Percentiles rank a stretch among this genome's conserved stretches.
These are phyloP conservation scores for Melinopterus prodromus DNA, from an alignment of 2,888 invertebrate genomes.

Conservation along the genomic window DNA sequence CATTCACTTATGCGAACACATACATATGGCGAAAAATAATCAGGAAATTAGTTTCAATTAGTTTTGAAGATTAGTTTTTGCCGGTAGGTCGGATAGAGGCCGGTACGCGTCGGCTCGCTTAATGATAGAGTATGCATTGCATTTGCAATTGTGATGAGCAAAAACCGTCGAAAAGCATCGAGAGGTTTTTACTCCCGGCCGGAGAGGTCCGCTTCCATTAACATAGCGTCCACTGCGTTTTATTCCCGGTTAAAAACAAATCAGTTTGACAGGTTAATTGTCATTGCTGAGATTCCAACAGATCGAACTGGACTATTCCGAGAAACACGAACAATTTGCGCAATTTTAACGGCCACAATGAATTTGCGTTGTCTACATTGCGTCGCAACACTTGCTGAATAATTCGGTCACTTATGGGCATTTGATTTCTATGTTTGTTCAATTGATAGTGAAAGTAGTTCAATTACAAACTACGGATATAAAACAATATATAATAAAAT, in stretches of 20 bases:
- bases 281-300: conserved; percentile 18
- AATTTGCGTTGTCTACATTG: conserved; percentile 14
- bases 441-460: no score
- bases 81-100: conserved; percentile 5
- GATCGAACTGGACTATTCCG: conserved; percentile 16
- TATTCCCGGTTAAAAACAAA: conserved; percentile 23
- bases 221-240: conserved; percentile 18
- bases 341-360: conserved; percentile 20
- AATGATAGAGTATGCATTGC: conserved; percentile 27
- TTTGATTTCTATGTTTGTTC: not conserved
- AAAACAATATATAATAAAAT: no score
- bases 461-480: no score
- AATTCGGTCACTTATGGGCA: not conserved
- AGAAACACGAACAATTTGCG: conserved; percentile 18
- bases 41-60: conserved; percentile 25
- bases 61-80: conserved; percentile 24
- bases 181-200: conserved; percentile 5
- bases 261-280: conserved; percentile 26
- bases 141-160: conserved; percentile 20
- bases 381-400: conserved; percentile 14
- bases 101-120: conserved; percentile 19
- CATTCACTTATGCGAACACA: conserved; percentile 13
- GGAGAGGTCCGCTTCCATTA: conserved; percentile 16
- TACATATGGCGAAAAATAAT: conserved; percentile 9
- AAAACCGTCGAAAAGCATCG: conserved; percentile 20